phyloP scores from a whole-genome alignment of 2,888 invertebrate genomes.

The Bellardia pandia region DNA sequence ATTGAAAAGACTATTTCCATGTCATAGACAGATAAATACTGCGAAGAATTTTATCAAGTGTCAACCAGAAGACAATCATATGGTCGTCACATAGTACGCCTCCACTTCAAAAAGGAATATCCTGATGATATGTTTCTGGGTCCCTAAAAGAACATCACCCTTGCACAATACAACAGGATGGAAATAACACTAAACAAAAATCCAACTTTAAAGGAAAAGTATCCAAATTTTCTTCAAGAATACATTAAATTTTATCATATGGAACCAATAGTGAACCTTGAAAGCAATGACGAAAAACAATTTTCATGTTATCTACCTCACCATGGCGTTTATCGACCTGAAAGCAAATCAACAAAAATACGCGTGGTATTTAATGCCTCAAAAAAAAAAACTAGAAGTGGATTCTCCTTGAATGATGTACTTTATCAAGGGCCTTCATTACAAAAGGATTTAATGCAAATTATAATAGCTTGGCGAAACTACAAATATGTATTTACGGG shows the following conservation, averaged over 20 bases:
- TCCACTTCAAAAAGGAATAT: not conserved
- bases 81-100: not conserved
- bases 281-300: not conserved
- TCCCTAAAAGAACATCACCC: not conserved
- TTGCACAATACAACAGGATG: not conserved
- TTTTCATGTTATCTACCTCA: not conserved
- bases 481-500: not conserved
- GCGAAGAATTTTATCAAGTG: not conserved
- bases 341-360: not conserved
- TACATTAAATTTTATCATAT: not conserved
- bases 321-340: not conserved
- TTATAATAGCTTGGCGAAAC: not conserved
- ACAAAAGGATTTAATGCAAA: not conserved
- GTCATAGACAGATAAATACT: conserved; percentile 26
- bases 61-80: no score
- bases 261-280: not conserved
- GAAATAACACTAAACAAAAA: no score
- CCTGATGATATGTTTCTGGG: not conserved
- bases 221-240: no score
- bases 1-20: not conserved
- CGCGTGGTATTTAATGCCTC: no score
- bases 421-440: not conserved
- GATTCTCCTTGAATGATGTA: no score
- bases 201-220: no score
- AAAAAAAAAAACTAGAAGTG: no score